A percentile compares a stretch with the other conserved stretches of the same genome.
These are phyloP conservation scores for Maniola jurtina DNA, from an alignment of 1,140 invertebrate genomes.

Conservation along the genomic window DNA sequence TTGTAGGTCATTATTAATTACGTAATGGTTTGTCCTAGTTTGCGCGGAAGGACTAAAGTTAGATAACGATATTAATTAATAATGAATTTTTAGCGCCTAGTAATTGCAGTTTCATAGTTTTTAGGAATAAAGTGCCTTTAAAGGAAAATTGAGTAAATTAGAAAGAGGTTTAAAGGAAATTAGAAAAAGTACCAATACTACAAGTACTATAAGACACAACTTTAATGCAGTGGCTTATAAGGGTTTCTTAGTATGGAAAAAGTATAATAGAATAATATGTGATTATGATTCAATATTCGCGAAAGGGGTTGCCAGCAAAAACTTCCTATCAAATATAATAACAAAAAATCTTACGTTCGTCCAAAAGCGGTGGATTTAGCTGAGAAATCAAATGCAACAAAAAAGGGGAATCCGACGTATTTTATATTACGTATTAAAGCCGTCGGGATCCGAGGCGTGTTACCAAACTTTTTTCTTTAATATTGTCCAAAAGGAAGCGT, in stretches of 20 bases:
- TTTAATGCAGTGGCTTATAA: too few species aligned
- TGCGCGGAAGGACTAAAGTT: slow-evolving; percentile 19
- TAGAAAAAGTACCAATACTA: too few species aligned
- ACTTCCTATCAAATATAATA: too few species aligned
- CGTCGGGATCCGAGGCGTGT: slow-evolving; percentile 36
- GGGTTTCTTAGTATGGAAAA: too few species aligned
- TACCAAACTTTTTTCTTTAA: slow-evolving; percentile 60
- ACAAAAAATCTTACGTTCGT: too few species aligned
- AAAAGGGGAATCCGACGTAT: slow-evolving; percentile 12
- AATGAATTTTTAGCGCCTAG: background rate
- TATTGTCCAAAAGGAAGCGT: slow-evolving; percentile 70
- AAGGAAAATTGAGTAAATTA: too few species aligned
- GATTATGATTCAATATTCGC: too few species aligned
- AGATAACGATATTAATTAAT: slow-evolving; percentile 9
- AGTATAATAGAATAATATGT: too few species aligned
- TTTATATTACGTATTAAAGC: slow-evolving; percentile 39
- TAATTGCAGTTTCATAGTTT: background rate
- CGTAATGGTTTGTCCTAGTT: slow-evolving; percentile 19
- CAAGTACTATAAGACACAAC: too few species aligned
- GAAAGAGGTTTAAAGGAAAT: too few species aligned
- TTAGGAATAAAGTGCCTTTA: background rate
- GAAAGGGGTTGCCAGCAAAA: too few species aligned
- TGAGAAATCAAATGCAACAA: background rate
- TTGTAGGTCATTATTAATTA: slow-evolving; percentile 4
- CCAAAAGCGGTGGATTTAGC: too few species aligned